phyloP scores from a whole-genome alignment of 2,888 invertebrate species.

The Steinernema scapterisci region DNA sequence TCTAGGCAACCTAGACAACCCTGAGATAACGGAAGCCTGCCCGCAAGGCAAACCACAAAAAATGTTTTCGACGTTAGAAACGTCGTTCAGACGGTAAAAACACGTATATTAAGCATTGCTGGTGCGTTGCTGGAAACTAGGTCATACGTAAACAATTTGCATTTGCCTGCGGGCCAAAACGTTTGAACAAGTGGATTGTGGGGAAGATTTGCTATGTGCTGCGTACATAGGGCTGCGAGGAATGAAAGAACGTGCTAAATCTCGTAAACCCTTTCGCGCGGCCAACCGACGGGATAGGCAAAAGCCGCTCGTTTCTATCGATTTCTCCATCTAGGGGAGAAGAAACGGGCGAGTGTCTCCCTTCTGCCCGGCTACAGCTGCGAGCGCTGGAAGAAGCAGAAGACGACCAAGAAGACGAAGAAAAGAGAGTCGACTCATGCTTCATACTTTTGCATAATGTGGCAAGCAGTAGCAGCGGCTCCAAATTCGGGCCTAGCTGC shows the following conservation, averaged over 20 bases:
- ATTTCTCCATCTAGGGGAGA: slow-evolving; percentile 9
- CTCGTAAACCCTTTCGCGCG: slow-evolving; percentile 29
- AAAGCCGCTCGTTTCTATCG: slow-evolving; percentile 27
- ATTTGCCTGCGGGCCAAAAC: slow-evolving; percentile 28
- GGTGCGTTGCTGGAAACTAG: slow-evolving; percentile 6
- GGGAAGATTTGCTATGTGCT: slow-evolving; percentile 11
- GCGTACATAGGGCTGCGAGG: neutral
- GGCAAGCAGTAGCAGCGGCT: slow-evolving; percentile 20
- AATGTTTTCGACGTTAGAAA: neutral
- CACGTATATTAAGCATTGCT: slow-evolving; percentile 1
- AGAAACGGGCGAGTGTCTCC: slow-evolving; percentile 14
- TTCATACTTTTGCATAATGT: slow-evolving; percentile 31
- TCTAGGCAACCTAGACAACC: neutral
- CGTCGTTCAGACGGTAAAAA: neutral
- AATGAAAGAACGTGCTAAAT: slow-evolving; percentile 23
- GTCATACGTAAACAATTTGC: slow-evolving; percentile 19
- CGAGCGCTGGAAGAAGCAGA: neutral
- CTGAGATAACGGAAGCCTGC: neutral
- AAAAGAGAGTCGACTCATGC: slow-evolving; percentile 33
- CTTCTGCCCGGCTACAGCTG: neutral
- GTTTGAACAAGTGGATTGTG: neutral
- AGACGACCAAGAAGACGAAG: no score
- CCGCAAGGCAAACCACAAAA: neutral
- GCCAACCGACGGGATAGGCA: neutral
- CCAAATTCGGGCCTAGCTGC: neutral